phyloP scores from a whole-genome alignment of 2,113 vertebrate species.

The Eurypyga helias region DNA sequence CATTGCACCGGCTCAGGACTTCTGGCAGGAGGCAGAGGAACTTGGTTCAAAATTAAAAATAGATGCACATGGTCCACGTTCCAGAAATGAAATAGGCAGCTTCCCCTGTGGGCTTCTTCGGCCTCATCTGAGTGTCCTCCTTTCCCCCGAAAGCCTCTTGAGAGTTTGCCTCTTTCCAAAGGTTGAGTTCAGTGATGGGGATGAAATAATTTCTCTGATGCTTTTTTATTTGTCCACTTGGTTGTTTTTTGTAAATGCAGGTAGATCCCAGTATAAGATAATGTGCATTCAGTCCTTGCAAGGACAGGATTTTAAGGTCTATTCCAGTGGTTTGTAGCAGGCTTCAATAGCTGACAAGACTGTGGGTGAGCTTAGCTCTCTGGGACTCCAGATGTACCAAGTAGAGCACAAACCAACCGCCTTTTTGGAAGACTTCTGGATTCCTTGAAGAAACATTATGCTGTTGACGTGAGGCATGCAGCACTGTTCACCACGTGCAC shows the following conservation, averaged over 20 bases:
- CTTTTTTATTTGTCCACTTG: neutral
- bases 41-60: slow-evolving; percentile 39
- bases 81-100: slow-evolving; percentile 48
- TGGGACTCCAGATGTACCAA: neutral
- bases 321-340: neutral
- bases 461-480: neutral
- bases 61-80: neutral
- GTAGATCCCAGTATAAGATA: neutral
- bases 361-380: neutral
- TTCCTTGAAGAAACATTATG: neutral
- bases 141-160: neutral
- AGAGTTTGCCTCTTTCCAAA: neutral
- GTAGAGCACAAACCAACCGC: neutral
- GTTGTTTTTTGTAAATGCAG: neutral
- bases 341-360: neutral
- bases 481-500: neutral
- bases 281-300: rapidly evolving
- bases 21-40: slow-evolving; percentile 29
- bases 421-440: neutral
- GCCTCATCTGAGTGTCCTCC: slow-evolving; percentile 26
- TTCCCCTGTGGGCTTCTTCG: neutral
- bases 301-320: neutral
- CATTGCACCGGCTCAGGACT: slow-evolving; percentile 12
- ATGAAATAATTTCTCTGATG: neutral
- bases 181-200: neutral